Evolutionary conservation across 1,140 invertebrate species (phyloP).

Genomic region (Zophobas atratus): DNA sequence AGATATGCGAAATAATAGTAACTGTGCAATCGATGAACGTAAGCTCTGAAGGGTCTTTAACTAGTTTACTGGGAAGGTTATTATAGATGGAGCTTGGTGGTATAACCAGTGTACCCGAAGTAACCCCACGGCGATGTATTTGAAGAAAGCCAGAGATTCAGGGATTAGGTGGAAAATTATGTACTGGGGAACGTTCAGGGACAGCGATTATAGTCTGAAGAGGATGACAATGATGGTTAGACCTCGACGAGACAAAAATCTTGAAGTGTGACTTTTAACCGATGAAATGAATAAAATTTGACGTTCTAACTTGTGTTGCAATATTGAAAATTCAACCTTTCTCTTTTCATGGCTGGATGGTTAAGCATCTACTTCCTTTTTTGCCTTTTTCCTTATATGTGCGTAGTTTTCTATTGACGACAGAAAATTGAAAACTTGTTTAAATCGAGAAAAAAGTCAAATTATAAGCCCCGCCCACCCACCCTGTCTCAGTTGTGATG

Average conservation of each 20-base stretch:
- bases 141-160: neutral
- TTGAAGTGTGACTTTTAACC: no score
- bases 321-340: no score
- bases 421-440: no score
- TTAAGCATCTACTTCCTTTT: no score
- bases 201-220: neutral
- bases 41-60: neutral
- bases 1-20: neutral
- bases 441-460: no score
- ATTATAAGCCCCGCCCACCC: no score
- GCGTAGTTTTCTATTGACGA: no score
- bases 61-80: neutral
- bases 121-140: neutral
- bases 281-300: no score
- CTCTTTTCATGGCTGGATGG: no score
- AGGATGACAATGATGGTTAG: neutral
- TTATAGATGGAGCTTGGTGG: neutral
- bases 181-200: neutral
- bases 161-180: neutral
- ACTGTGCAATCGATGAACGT: slow-evolving; percentile 1
- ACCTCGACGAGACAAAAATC: neutral
- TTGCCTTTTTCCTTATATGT: no score
- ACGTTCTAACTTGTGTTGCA: no score
- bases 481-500: no score
- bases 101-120: neutral